Base-by-base conservation (phyloP, 1,140 invertebrate species). In the Cydia fagiglandana region DNA sequence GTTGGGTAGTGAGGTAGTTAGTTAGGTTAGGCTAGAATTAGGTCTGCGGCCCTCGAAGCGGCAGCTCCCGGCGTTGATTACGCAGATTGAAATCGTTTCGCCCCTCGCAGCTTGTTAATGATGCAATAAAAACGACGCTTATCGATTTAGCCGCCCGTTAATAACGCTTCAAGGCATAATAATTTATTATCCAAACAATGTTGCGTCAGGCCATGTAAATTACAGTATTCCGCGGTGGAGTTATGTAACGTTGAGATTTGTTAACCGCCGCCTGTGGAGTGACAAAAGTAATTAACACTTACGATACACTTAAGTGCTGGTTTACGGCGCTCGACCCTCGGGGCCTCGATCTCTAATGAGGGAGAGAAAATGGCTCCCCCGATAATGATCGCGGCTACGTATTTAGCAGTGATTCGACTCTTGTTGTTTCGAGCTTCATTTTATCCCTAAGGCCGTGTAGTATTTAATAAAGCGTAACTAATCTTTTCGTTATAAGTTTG, bases 261-360 rank as follows among this genome's bases (percentile, higher is more conserved):
- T 87, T 87, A 87, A 87, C 83, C 83, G 81, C 84, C 81, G 85
- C 81, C 84, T 85, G 87, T 78, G 81, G 81, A 87, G 83, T 89
- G 88, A 89, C 88, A 86, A 87, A 89, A 88, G 86, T 88, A 91
- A 91, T 91, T 90, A 90, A 88, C 86, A 90, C 88, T 91, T 87
- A 85, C 88, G 86, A 88, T 90, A 87, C 86, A 85, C 81, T 84
- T 79, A 83, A 90, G 86, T 81, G 81, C 79, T 80, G 88, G 83
- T 88, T 91, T 87, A 88, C 83, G 79, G 81, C 77, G 81, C 77
- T 76, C 83, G 82, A 86, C 86, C 84, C 85, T 89, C 77, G 78
- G 81, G 81, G 77, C 79, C 76, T 56, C 30, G 47, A 56, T 78
- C 80, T 77, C 80, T 83, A 87, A 86, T 85, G 84, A 84, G 80